Conservation (phyloP, 2,888 invertebrate species). For the Phengaris arion region DNA sequence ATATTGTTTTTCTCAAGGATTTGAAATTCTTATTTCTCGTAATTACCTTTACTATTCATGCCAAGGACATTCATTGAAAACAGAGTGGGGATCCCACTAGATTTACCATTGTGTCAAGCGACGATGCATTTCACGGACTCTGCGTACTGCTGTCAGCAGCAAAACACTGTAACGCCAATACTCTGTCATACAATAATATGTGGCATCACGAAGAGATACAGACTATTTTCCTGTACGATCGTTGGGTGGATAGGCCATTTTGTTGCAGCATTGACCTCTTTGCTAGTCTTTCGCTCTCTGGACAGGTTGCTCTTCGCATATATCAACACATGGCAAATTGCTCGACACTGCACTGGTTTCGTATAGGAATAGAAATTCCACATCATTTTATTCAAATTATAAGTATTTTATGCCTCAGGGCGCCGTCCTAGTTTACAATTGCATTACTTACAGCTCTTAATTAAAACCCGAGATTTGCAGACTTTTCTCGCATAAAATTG, state of each 20-base stretch:
- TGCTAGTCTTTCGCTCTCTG: constrained; percentile 25
- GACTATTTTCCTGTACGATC: neutral
- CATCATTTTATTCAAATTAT: constrained; percentile 23
- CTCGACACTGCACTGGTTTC: constrained; percentile 26
- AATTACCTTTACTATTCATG: neutral
- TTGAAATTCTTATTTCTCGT: too few species aligned
- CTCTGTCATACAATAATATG: neutral
- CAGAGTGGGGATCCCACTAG: constrained; percentile 31
- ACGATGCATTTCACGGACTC: constrained; percentile 37
- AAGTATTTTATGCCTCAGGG: constrained; percentile 23
- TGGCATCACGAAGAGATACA: neutral
- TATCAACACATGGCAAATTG: constrained; percentile 20
- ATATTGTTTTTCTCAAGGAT: too few species aligned
- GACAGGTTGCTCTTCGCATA: constrained; percentile 25
- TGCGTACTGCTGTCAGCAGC: constrained; percentile 14
- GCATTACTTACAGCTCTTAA: constrained; percentile 2
- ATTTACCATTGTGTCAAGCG: constrained; percentile 36
- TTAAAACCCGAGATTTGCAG: constrained; percentile 21
- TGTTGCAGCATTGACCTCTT: neutral
- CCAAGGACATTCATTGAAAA: neutral
- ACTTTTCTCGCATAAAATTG: constrained; percentile 10
- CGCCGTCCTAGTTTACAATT: constrained; percentile 10
- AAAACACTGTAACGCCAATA: constrained; percentile 11
- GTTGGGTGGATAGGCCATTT: neutral
- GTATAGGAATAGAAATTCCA: constrained; percentile 11